Evolutionary conservation across 2,888 invertebrate genomes (phyloP), one percentile per base, ranked within the genome.

Genomic region (Colletes collaris): DNA sequence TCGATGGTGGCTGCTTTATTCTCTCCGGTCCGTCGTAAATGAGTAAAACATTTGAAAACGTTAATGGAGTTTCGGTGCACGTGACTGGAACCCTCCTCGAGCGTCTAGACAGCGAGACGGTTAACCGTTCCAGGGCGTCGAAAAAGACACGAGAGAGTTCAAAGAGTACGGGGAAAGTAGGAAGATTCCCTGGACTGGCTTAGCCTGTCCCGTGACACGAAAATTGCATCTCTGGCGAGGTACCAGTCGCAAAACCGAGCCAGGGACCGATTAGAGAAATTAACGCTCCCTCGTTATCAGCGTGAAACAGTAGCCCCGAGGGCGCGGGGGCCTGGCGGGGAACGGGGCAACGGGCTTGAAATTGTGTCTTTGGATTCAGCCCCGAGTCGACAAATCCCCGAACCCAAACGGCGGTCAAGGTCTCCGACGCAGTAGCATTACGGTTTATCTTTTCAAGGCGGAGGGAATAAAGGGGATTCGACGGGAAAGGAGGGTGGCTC

Each of bases 401-500:
- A 82, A 86, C 87, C 82, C 79, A 37, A 75, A 74, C 64, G 76
- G 71, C 79, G 84, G 84, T 88, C 87, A 86, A 86, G 86, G 82
- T 86, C 84, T 75, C 53, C 56, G 79, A 65, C 80, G 79, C 69
- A 58, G 64, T 44, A 59, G 77, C 77, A 83, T 81, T 81, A 85
- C 76, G 83, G 83, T 87, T 89, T 84, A 88, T 88, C 85, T 84
- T 85, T 78, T 76, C 72, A 81, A 81, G 71, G 84, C 64, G 70
- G 78, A 74, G 64, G 79, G 79, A 82, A 81, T 86, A 86, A 87
- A 87, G 76, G 79, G 86, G 85, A 88, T 87, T 88, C 82, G 76
- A 77, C 53, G 74, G 69, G n/a, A 72, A 60, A 66, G 74, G 78
- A 68, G 69, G 55, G 69, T 68, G 59, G 64, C 64, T 62, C 46